A percentile compares a stretch with the other conserved stretches of the same genome.
Evolutionary conservation across 2,797 vertebrate genomes (phyloP).

Genomic region (Acipenser oxyrinchus): DNA sequence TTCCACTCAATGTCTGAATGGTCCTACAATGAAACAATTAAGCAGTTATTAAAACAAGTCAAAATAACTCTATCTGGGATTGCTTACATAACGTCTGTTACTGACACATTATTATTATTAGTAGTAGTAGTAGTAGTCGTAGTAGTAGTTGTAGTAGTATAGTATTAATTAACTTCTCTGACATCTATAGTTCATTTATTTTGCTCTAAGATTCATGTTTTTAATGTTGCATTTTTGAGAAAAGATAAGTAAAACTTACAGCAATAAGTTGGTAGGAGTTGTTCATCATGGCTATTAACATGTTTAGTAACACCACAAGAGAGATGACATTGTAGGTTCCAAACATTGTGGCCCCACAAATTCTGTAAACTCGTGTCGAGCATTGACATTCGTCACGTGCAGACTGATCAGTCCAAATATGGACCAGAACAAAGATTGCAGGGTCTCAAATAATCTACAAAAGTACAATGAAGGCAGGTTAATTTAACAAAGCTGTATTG

Average conservation of each 20-base stretch:
- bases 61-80: neutral
- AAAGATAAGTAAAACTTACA: constrained; percentile 63
- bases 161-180: no score
- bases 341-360: constrained; percentile 94
- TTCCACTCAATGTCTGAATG: constrained; percentile 99
- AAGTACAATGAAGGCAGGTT: constrained; percentile 3
- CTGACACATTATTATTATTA: no score
- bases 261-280: constrained; percentile 98
- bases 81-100: neutral
- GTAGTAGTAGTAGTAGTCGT: no score
- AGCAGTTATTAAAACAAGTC: neutral
- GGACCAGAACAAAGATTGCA: constrained; percentile 97
- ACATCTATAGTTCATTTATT: no score
- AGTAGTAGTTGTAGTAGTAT: no score
- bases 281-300: constrained; percentile 99
- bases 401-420: constrained; percentile 92
- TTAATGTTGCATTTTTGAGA: neutral
- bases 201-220: neutral
- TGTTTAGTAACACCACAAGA: constrained; percentile 92
- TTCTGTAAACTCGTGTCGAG: constrained; percentile 83
- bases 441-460: constrained; percentile 86
- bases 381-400: constrained; percentile 86
- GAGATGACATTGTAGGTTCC: constrained; percentile 96
- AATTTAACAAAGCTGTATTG: neutral
- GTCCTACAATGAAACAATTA: constrained; percentile 57